Conservation (phyloP, 2,888 invertebrate genomes). For the Suillia variegata region DNA sequence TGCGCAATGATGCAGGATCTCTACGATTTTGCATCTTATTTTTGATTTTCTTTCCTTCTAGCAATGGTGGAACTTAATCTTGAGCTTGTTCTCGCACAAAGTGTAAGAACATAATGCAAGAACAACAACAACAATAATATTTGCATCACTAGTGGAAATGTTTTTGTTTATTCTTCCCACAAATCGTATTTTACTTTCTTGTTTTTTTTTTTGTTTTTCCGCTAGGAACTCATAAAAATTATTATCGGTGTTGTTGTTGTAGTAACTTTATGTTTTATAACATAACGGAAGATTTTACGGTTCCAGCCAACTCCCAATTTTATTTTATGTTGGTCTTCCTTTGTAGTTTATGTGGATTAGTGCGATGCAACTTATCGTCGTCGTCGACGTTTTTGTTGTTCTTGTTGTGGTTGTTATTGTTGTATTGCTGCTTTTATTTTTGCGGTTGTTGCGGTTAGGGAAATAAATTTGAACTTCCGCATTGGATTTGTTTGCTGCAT, state of each 20-base stretch:
- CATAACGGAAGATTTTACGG: no score
- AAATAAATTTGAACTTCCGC: constrained; percentile 25
- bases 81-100: no score
- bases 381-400: constrained; percentile 16
- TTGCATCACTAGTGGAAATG: no score
- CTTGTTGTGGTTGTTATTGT: constrained; percentile 18
- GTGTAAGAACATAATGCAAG: no score
- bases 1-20: no score
- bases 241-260: not conserved
- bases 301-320: no score
- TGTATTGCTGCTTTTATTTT: not conserved
- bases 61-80: no score
- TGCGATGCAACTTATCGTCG: constrained; percentile 6
- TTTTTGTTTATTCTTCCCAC: no score
- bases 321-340: not conserved
- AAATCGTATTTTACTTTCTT: no score
- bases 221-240: constrained; percentile 14
- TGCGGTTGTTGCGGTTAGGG: constrained; percentile 23
- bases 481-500: not conserved
- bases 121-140: no score
- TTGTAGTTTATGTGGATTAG: not conserved
- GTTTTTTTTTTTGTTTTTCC: constrained; percentile 20
- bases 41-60: no score
- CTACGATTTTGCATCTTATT: no score
- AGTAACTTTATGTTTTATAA: constrained; percentile 22